Base-by-base conservation (phyloP, 2,113 vertebrate species). In the Strix aluco region DNA sequence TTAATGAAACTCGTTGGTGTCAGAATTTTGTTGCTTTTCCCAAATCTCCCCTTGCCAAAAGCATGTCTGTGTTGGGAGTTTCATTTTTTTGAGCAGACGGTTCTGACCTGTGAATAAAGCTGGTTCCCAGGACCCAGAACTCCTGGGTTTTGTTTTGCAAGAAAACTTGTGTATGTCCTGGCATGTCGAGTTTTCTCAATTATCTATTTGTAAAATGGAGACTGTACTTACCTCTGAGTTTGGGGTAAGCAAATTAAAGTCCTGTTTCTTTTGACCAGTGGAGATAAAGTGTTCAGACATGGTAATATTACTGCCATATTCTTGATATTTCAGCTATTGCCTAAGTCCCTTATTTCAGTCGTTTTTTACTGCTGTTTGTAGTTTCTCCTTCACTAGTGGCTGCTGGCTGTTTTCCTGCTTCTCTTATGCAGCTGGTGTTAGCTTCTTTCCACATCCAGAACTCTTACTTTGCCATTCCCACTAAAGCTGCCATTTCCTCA, bases 401-500 rank as follows among this genome's bases (percentile, higher is more conserved):
- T 27, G 1, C 65, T 57, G 69, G 70, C 51, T 86, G 32, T 51
- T 54, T 16, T 51, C 47, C 82, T 92, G 0, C 47, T 58, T 30
- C 40, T 30, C 63, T 85, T 32, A 25, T 29, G 2, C 65, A 42
- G 49, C 57, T 65, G 5, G 8, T 0, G 4, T 55, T 86, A 23
- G 71, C 61, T 88, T 51, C 90, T 49, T 25, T 57, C 69, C 34
- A 4, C 59, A 27, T 46, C 69, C 88, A 75, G 21, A 61, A 25
- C 73, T 57, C 54, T 44, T 22, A 13, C 36, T 92, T 77, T 85
- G 62, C 62, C 3, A 0, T 92, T 82, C 42, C 47, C 73, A 15
- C 78, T 58, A 29, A 81, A 88, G 92, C 95, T 95, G 90, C 92
- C 49, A 14, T 94, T 91, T 95, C 92, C 71, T 89, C 84, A 21